These are phyloP conservation scores for Eueides isabella DNA, from an alignment of 1,140 invertebrate species.

Conservation along the genomic window DNA sequence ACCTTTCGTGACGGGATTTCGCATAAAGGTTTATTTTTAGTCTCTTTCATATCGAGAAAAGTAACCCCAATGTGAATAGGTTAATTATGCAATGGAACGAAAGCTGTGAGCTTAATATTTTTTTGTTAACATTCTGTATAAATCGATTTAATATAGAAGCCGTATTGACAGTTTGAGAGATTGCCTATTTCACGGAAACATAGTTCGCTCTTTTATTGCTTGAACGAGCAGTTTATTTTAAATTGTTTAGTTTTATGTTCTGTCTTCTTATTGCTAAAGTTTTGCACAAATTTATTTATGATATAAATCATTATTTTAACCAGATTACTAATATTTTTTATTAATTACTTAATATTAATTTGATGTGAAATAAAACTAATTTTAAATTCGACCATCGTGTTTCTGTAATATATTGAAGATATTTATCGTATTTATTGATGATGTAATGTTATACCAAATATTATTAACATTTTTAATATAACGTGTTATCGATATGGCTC, in stretches of 20 bases:
- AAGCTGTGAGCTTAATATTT: neutral
- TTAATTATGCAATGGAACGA: slow-evolving; percentile 31
- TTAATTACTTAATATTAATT: neutral
- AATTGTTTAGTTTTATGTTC: neutral
- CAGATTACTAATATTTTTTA: neutral
- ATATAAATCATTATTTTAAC: neutral
- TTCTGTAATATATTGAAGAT: neutral
- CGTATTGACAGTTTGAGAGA: slow-evolving; percentile 14
- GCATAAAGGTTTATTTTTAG: slow-evolving; percentile 30
- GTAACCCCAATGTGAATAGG: slow-evolving; percentile 33
- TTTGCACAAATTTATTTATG: neutral
- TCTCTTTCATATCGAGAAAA: slow-evolving; percentile 20
- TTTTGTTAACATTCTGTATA: neutral
- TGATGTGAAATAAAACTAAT: neutral
- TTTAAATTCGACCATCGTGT: neutral
- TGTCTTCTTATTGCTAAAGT: neutral
- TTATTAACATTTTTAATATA: neutral
- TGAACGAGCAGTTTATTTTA: neutral
- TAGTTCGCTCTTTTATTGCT: neutral
- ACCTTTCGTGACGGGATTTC: slow-evolving; percentile 30
- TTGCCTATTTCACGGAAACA: slow-evolving; percentile 7
- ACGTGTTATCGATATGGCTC: neutral
- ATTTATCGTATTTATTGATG: neutral
- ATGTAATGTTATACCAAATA: neutral
- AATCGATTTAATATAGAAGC: slow-evolving; percentile 11